Conservation (phyloP, 2,797 vertebrate species). For the Acanthopagrus latus region DNA sequence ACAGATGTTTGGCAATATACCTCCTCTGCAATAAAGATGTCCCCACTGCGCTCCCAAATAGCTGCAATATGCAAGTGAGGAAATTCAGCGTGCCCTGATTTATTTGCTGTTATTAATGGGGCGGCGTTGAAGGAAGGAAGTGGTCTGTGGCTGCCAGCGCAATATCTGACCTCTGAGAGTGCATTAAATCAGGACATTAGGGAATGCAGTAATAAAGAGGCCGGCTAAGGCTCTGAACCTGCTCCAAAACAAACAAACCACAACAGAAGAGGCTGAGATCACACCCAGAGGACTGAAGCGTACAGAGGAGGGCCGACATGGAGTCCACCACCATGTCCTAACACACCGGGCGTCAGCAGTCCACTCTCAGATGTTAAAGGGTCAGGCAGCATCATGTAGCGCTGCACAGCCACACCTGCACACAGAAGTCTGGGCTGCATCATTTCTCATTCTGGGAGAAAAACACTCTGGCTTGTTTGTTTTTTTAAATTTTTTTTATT, state of each 20-base stretch:
- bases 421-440: too few relatives aligned
- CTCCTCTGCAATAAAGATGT: constrained; percentile 76
- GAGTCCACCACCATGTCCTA: constrained; percentile 3
- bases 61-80: constrained; percentile 72
- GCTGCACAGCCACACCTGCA: too few relatives aligned
- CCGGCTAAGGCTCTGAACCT: constrained; percentile 70
- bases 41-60: constrained; percentile 63
- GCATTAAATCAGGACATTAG: constrained; percentile 85
- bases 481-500: too few relatives aligned
- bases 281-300: constrained; percentile 43
- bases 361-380: neutral
- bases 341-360: constrained; percentile 1
- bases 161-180: constrained; percentile 84
- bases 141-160: constrained; percentile 78
- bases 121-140: constrained; percentile 77
- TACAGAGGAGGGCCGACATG: constrained; percentile 8
- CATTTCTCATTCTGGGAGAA: too few relatives aligned
- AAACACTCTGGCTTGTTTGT: too few relatives aligned
- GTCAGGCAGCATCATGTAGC: neutral
- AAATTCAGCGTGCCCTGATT: constrained; percentile 77
- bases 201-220: constrained; percentile 80
- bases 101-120: constrained; percentile 84
- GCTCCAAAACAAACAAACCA: constrained; percentile 76
- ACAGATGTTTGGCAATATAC: constrained; percentile 63
- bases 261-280: constrained; percentile 56